Evolutionary conservation across 2,113 vertebrate species (phyloP).

Genomic region (Bettongia penicillata): DNA sequence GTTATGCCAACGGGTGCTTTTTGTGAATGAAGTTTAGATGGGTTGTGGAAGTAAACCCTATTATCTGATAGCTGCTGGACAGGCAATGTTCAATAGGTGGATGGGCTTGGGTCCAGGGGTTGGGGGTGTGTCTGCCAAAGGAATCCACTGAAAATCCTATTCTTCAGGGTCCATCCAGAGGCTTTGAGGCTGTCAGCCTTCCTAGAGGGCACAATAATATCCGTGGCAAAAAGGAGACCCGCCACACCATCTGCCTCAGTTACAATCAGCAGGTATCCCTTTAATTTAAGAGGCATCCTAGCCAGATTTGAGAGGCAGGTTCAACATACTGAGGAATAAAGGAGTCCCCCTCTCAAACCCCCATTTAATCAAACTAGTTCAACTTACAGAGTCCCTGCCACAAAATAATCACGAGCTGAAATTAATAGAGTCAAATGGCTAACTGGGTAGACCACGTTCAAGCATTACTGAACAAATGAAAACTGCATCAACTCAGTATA

Average conservation of each 20-base stretch:
- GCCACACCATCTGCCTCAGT: background rate
- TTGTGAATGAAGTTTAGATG: background rate
- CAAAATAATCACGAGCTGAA: constrained; percentile 14
- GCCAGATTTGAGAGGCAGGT: background rate
- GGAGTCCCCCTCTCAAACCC: background rate
- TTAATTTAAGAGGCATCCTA: background rate
- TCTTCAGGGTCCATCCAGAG: background rate
- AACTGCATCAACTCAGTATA: background rate
- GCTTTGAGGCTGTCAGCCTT: background rate
- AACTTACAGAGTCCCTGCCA: background rate
- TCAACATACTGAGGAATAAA: background rate
- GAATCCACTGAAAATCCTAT: background rate
- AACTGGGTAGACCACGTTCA: background rate
- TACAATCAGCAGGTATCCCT: constrained; percentile 11
- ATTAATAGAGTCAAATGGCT: constrained; percentile 18
- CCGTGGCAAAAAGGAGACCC: constrained; percentile 15
- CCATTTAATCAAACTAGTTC: background rate
- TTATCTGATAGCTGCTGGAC: constrained; percentile 8
- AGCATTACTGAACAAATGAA: background rate
- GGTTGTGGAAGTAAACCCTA: background rate
- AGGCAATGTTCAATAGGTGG: background rate
- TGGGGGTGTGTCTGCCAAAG: background rate
- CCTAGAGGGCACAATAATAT: background rate
- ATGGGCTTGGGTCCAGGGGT: background rate
- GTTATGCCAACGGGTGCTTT: background rate